Evolutionary conservation across 2,797 vertebrate genomes (phyloP).

Genomic region (Threskiornis aethiopicus): DNA sequence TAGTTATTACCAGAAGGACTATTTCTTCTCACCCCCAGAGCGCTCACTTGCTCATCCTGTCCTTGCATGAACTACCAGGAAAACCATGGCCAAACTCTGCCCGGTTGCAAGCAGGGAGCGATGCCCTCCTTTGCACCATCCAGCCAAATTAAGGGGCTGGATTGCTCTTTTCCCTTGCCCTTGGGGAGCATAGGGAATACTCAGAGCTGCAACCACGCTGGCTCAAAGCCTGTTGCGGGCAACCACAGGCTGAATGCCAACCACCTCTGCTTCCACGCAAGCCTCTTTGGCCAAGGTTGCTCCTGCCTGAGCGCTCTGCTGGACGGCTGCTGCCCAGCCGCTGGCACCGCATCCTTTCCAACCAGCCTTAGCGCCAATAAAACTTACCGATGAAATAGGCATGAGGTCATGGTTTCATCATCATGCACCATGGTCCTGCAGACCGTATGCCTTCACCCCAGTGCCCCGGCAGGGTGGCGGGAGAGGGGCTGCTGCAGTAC

Average conservation of each 20-base stretch:
- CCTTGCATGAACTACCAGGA: background rate
- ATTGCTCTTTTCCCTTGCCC: background rate
- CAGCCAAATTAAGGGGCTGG: background rate
- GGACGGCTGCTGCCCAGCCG: background rate
- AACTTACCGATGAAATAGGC: background rate
- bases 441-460: background rate
- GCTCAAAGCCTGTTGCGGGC: background rate
- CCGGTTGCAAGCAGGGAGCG: accelerated
- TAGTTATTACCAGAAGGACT: background rate
- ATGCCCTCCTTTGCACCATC: background rate
- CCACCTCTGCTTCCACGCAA: background rate
- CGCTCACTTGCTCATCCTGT: background rate
- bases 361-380: background rate
- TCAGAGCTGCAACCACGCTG: background rate
- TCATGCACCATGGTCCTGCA: background rate
- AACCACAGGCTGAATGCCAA: background rate
- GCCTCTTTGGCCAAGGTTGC: background rate
- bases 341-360: accelerated
- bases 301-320: background rate
- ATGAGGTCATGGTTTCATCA: background rate
- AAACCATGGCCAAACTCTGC: background rate
- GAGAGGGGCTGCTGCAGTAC: background rate
- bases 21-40: background rate
- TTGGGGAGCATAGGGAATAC: background rate
- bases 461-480: background rate